Evolutionary conservation across 64 coral and sea anemone species (phyloP).

Genomic region (Orbicella faveolata): DNA sequence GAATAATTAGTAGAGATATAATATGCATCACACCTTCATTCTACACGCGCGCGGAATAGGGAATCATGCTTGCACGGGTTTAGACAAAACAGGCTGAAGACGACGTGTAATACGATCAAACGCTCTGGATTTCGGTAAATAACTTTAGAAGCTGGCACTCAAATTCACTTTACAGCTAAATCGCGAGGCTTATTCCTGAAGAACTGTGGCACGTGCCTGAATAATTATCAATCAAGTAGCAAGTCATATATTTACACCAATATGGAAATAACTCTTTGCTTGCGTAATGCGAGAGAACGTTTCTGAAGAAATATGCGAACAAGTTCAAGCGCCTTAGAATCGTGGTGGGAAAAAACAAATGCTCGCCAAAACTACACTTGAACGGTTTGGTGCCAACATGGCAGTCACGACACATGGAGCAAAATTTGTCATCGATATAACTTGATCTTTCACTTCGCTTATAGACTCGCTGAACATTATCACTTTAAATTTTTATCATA

Average conservation of each 20-base stretch:
- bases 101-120: neutral
- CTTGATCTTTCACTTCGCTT: too few species aligned
- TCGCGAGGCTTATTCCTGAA: neutral
- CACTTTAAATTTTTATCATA: neutral
- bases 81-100: neutral
- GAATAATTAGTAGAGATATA: constrained; percentile 10
- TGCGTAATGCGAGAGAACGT: neutral
- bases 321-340: neutral
- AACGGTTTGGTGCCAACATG: too few species aligned
- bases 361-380: too few species aligned
- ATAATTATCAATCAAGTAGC: neutral
- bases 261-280: neutral
- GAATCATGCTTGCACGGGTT: neutral
- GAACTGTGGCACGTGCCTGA: constrained; percentile 17
- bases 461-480: too few species aligned
- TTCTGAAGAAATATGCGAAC: neutral
- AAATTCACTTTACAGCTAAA: neutral
- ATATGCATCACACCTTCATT: neutral
- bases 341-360: too few species aligned
- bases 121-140: neutral
- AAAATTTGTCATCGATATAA: too few species aligned
- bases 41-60: neutral
- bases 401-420: too few species aligned
- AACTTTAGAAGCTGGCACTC: neutral
- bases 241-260: too few species aligned